phyloP scores from a whole-genome alignment of 2,888 invertebrate species.

The Cantharis lateralis region DNA sequence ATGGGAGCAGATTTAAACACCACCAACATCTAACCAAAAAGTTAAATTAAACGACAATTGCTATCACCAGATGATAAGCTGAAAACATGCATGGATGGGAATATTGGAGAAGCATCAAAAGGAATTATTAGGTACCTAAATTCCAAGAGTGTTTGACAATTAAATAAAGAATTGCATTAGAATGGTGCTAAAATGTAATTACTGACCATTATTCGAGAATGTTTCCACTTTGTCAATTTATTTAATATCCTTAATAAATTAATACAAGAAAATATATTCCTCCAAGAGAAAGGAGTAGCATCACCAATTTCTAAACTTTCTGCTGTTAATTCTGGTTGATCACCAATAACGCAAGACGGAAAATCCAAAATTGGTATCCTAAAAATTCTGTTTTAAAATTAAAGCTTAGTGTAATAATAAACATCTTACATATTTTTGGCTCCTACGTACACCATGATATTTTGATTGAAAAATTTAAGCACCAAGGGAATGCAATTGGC shows the following conservation, averaged over 20 bases:
- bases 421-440: conserved; percentile 80
- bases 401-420: neutral
- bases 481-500: conserved; percentile 99
- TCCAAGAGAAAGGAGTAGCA: conserved; percentile 89
- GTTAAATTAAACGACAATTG: neutral
- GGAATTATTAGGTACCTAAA: neutral
- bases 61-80: neutral
- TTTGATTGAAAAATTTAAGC: conserved; percentile 98
- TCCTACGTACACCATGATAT: conserved; percentile 91
- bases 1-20: conserved; percentile 99
- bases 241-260: conserved; percentile 95
- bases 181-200: neutral
- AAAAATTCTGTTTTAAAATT: conserved; percentile 36
- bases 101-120: neutral
- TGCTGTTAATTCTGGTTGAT: conserved; percentile 89
- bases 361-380: conserved; percentile 93
- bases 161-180: neutral
- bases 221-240: conserved; percentile 99
- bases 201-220: conserved; percentile 89
- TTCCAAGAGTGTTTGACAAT: neutral
- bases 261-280: conserved; percentile 97
- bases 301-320: conserved; percentile 89
- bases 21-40: conserved; percentile 78
- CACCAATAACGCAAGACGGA: conserved; percentile 94
- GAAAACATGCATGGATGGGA: neutral